Conservation (phyloP, 2,797 vertebrate genomes). For the Hydrolagus colliei region DNA sequence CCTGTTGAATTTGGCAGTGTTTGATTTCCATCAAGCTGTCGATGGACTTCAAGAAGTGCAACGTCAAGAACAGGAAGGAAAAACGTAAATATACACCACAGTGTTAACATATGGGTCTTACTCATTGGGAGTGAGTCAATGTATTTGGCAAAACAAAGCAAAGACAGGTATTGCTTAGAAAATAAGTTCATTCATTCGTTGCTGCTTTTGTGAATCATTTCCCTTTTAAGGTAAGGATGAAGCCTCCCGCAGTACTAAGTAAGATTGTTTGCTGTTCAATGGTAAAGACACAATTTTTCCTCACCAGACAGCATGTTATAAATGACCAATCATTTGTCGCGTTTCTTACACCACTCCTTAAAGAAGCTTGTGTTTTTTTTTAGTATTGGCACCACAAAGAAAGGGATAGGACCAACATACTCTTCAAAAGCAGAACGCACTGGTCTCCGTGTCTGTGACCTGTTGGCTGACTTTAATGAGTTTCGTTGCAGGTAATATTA, state of each 20-base stretch:
- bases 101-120: neutral
- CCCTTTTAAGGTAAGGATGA: neutral
- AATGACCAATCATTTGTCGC: neutral
- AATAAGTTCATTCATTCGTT: neutral
- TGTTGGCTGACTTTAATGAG: constrained; percentile 86
- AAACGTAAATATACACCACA: constrained; percentile 68
- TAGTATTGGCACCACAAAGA: constrained; percentile 97
- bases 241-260: neutral
- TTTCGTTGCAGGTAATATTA: constrained; percentile 75
- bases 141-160: neutral
- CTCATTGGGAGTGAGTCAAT: neutral
- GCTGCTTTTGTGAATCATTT: neutral
- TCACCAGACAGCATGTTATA: neutral
- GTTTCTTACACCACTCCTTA: neutral
- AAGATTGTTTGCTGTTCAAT: neutral
- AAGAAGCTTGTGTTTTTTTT: neutral
- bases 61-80: constrained; percentile 88
- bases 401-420: constrained; percentile 94
- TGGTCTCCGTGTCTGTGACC: constrained; percentile 88
- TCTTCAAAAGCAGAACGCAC: constrained; percentile 91
- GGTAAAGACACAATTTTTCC: too few relatives aligned
- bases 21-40: constrained; percentile 94
- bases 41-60: constrained; percentile 92
- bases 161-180: too few relatives aligned
- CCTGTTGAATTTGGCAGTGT: constrained; percentile 60